A percentile compares a stretch with the other conserved stretches of the same genome.
phyloP scores from a whole-genome alignment of 2,113 vertebrate species.

The Pipra filicauda region DNA sequence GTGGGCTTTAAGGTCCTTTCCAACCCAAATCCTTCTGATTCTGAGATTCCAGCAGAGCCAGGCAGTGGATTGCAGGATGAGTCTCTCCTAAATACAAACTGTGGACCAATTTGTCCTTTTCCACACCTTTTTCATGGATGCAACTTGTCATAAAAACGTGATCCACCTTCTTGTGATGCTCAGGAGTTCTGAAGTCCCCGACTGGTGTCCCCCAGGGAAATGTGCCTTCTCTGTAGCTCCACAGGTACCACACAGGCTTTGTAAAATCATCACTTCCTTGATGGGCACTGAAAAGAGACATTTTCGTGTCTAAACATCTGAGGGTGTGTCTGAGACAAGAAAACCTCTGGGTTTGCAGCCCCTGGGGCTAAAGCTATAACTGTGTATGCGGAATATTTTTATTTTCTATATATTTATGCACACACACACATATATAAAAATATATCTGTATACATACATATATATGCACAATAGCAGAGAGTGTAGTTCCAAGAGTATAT shows the following conservation, averaged over 20 bases:
- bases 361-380: background rate
- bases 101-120: background rate
- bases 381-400: background rate
- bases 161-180: background rate
- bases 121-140: background rate
- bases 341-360: background rate
- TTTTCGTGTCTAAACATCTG: background rate
- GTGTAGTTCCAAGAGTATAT: background rate
- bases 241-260: background rate
- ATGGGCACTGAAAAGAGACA: background rate
- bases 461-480: too few species aligned
- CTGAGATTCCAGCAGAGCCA: background rate
- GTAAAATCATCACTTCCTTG: background rate
- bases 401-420: background rate
- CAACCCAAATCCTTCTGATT: background rate
- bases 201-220: background rate
- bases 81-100: background rate
- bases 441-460: background rate
- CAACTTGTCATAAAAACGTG: background rate
- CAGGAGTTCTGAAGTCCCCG: background rate
- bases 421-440: background rate
- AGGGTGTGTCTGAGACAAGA: background rate
- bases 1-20: background rate
- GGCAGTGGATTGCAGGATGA: background rate
- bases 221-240: background rate